phyloP scores from a whole-genome alignment of 2,113 vertebrate genomes.

The Etia nguti region DNA sequence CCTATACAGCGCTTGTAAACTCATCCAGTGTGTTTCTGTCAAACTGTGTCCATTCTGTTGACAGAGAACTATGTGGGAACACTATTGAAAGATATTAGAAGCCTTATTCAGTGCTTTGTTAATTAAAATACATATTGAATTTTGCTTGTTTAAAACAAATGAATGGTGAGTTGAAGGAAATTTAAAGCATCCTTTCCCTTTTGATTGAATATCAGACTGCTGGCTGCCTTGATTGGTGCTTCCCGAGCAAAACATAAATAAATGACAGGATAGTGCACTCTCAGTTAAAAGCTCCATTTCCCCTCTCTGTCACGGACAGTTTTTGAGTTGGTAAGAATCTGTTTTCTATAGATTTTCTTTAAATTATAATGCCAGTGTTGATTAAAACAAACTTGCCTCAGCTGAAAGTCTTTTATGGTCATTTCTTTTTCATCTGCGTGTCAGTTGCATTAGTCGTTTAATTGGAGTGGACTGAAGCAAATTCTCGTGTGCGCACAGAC shows the following conservation, averaged over 20 bases:
- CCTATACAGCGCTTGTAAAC: background rate
- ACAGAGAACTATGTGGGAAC: background rate
- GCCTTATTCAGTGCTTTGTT: conserved; percentile 38
- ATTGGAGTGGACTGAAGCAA: background rate
- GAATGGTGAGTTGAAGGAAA: background rate
- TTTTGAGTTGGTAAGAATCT: conserved; percentile 23
- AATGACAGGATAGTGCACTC: background rate
- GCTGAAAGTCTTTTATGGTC: background rate
- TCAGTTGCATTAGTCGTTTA: background rate
- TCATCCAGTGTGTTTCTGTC: background rate
- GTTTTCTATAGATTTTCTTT: conserved; percentile 61
- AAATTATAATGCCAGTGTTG: conserved; percentile 47
- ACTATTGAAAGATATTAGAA: background rate
- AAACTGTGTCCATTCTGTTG: background rate
- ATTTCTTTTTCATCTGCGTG: background rate
- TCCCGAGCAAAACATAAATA: background rate
- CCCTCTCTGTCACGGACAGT: background rate
- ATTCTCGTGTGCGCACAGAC: background rate
- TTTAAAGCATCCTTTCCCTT: background rate
- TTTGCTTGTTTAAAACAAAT: conserved; percentile 16
- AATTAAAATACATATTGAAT: conserved; percentile 32
- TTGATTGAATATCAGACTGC: background rate
- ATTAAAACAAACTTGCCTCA: conserved; percentile 51
- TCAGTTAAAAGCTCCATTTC: background rate
- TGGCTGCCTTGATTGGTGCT: background rate